These are phyloP conservation scores for Sceloporus tristichus DNA, from an alignment of 2,113 vertebrate species.

Conservation along the genomic window DNA sequence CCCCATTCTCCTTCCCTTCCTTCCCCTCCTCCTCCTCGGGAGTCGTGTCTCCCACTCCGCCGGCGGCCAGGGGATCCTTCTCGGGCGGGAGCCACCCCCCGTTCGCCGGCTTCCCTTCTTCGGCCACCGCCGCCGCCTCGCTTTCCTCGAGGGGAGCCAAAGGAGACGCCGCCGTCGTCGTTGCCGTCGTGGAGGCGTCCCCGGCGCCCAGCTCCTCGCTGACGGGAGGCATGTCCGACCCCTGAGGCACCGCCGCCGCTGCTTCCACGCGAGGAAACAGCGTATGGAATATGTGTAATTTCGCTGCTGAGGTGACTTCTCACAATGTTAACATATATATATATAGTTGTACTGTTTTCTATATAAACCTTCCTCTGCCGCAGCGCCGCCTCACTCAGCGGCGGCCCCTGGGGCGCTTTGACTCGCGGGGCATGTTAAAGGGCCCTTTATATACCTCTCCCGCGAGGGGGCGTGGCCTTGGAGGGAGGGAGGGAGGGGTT, in stretches of 20 bases:
- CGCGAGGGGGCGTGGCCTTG: slow-evolving; percentile 31
- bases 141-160: not conserved
- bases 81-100: not conserved
- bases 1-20: too few species aligned
- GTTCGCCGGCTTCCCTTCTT: not conserved
- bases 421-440: slow-evolving; percentile 60
- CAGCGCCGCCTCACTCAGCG: not conserved
- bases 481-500: slow-evolving; percentile 7
- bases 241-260: too few species aligned
- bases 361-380: not conserved
- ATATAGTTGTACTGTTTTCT: too few species aligned
- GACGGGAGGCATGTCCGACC: slow-evolving; percentile 12
- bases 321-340: too few species aligned
- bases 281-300: too few species aligned
- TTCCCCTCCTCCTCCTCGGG: not conserved
- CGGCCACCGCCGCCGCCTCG: not conserved
- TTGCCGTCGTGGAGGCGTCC: not conserved
- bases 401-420: not conserved
- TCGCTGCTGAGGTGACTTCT: too few species aligned
- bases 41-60: not conserved
- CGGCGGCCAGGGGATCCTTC: not conserved
- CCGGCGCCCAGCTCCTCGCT: slow-evolving; percentile 29
- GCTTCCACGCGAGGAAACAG: not conserved
- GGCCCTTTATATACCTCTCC: slow-evolving; percentile 1
- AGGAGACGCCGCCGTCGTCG: not conserved